A percentile compares a stretch with the other conserved stretches of the same genome.
Evolutionary conservation across 2,113 vertebrate genomes (phyloP).

Genomic region (Sinocyclocheilus rhinocerous): DNA sequence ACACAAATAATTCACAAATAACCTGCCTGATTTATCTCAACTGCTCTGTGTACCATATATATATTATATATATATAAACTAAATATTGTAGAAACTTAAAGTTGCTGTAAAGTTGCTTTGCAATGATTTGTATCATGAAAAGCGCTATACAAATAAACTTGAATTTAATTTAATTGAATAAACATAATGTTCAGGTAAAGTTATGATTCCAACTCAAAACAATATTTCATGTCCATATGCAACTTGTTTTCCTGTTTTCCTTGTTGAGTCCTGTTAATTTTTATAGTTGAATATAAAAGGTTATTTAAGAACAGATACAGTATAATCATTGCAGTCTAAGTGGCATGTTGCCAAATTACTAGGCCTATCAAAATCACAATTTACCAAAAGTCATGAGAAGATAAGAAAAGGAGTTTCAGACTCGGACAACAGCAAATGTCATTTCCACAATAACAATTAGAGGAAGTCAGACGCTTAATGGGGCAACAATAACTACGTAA

Average conservation of each 20-base stretch:
- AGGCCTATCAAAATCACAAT: neutral
- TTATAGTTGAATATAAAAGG: neutral
- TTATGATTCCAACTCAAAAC: neutral
- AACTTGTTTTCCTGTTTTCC: too few species aligned
- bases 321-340: neutral
- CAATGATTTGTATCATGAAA: too few species aligned
- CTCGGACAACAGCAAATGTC: neutral
- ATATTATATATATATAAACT: too few species aligned
- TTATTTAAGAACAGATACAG: neutral
- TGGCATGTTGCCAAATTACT: neutral
- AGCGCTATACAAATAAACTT: too few species aligned
- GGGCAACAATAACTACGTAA: neutral
- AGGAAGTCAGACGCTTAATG: neutral
- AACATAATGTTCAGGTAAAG: too few species aligned
- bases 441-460: constrained; percentile 15
- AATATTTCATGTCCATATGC: neutral
- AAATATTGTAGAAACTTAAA: too few species aligned
- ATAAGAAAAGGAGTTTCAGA: neutral
- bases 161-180: too few species aligned
- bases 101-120: too few species aligned
- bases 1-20: too few species aligned
- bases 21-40: too few species aligned
- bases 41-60: too few species aligned
- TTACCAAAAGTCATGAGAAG: neutral
- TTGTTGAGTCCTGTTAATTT: neutral